phyloP scores from a whole-genome alignment of 2,888 invertebrate genomes.

The Tipula vernalis region DNA sequence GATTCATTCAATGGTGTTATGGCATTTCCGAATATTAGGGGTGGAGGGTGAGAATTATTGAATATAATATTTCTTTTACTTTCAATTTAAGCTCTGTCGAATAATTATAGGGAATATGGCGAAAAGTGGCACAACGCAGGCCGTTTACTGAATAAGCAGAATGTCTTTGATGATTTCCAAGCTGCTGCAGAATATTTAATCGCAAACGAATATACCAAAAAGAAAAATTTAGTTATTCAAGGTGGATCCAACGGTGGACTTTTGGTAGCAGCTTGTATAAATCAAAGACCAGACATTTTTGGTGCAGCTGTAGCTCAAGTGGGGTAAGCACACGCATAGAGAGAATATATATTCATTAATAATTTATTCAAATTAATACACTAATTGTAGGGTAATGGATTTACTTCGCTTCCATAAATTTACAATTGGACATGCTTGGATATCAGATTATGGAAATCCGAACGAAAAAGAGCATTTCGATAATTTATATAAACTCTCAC shows the following conservation, averaged over 20 bases:
- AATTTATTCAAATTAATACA: background rate
- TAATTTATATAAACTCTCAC: slow-evolving; percentile 77
- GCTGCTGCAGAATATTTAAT: slow-evolving; percentile 82
- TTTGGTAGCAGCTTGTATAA: slow-evolving; percentile 86
- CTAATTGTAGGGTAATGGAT: slow-evolving; percentile 73
- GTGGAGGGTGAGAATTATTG: slow-evolving; percentile 52
- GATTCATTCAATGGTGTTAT: slow-evolving; percentile 79
- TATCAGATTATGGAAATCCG: slow-evolving; percentile 86
- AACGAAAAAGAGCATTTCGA: slow-evolving; percentile 78
- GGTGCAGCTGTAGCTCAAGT: slow-evolving; percentile 90
- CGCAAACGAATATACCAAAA: slow-evolving; percentile 61
- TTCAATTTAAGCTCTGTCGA: background rate
- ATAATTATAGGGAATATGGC: slow-evolving; percentile 61
- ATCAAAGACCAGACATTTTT: slow-evolving; percentile 90
- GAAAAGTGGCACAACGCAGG: slow-evolving; percentile 95
- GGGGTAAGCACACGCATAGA: slow-evolving; percentile 49
- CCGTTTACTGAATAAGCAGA: slow-evolving; percentile 84
- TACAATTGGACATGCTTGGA: slow-evolving; percentile 96
- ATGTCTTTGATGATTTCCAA: slow-evolving; percentile 94
- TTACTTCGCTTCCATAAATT: slow-evolving; percentile 97
- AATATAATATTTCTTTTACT: background rate
- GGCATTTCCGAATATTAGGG: slow-evolving; percentile 88
- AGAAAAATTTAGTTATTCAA: slow-evolving; percentile 68
- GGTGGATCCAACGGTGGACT: slow-evolving; percentile 97
- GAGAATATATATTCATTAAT: background rate